Percentiles rank a stretch among this genome's conserved stretches.
Conservation (phyloP, 2,888 invertebrate species). For the Eupithecia abbreviata region DNA sequence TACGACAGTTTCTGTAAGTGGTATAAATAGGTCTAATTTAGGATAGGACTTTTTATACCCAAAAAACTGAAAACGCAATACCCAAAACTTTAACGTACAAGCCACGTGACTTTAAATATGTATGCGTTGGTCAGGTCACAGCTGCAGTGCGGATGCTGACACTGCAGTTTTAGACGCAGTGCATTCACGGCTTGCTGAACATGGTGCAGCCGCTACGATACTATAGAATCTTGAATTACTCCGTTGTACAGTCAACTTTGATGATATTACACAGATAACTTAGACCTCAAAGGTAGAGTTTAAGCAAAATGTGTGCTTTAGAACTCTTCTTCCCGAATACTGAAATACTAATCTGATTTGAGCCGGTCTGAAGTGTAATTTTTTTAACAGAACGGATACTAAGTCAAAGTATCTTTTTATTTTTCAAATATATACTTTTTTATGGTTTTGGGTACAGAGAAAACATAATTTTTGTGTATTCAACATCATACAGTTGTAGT, state of each 20-base stretch:
- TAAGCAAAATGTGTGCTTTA: not conserved
- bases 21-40: no score
- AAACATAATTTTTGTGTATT: no score
- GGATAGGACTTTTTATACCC: not conserved
- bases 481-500: no score
- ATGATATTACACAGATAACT: not conserved
- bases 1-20: no score
- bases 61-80: not conserved
- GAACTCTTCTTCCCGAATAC: not conserved
- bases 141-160: conserved; percentile 32
- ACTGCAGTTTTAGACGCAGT: conserved; percentile 30
- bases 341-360: not conserved
- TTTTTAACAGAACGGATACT: no score
- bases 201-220: not conserved
- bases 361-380: no score
- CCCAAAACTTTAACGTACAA: not conserved
- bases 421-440: no score
- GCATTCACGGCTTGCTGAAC: conserved; percentile 4
- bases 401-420: no score
- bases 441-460: no score
- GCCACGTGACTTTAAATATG: conserved; percentile 19
- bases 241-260: not conserved
- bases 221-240: not conserved
- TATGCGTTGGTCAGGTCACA: conserved; percentile 17
- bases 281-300: not conserved